Evolutionary conservation across 2,797 vertebrate genomes (phyloP).

Genomic region (Rhadinocentrus ornatus): DNA sequence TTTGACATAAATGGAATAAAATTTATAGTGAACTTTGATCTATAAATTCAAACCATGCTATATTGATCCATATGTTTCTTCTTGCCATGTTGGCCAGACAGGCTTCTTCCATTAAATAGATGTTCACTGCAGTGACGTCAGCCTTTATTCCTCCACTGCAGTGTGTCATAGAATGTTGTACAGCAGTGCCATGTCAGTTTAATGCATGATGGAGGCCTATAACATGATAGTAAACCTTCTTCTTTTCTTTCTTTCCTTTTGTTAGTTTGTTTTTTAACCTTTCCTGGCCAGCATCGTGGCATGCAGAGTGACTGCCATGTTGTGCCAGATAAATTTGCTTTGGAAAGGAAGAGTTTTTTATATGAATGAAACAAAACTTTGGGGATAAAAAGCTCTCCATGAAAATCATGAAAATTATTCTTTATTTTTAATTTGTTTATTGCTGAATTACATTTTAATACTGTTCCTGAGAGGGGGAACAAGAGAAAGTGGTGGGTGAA

Average conservation of each 20-base stretch:
- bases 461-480: no score
- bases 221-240: constrained; percentile 38
- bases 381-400: no score
- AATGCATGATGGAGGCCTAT: constrained; percentile 17
- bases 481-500: no score
- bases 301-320: no score
- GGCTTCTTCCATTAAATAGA: constrained; percentile 54
- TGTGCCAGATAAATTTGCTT: no score
- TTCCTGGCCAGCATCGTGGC: no score
- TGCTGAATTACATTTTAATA: no score
- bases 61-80: constrained; percentile 24
- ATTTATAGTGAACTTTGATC: neutral
- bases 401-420: no score
- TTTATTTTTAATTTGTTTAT: no score
- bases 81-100: constrained; percentile 9
- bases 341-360: no score
- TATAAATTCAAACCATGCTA: neutral
- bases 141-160: constrained; percentile 61
- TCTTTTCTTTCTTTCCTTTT: neutral
- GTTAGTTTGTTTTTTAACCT: no score
- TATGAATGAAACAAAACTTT: no score
- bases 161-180: constrained; percentile 58
- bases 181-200: constrained; percentile 19
- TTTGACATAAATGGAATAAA: neutral
- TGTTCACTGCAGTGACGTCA: constrained; percentile 80